Evolutionary conservation across 1,140 invertebrate species (phyloP).

Genomic region (Listronotus oregonensis): DNA sequence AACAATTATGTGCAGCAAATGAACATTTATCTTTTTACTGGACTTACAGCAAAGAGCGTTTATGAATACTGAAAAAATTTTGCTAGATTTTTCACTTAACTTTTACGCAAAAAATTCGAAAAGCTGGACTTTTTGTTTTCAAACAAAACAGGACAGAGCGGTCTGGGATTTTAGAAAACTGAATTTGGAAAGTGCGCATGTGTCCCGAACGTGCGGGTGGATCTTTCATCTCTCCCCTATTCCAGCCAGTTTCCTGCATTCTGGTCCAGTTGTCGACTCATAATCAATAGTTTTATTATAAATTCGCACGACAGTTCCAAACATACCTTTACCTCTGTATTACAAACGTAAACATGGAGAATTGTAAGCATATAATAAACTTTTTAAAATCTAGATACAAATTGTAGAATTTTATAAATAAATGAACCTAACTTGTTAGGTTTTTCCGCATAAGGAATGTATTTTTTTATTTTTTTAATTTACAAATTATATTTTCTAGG

Average conservation of each 20-base stretch:
- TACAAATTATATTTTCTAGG: not conserved
- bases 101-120: conserved; percentile 18
- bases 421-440: too few relatives aligned
- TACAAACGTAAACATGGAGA: conserved; percentile 16
- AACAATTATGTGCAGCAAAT: conserved; percentile 51
- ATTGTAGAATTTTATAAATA: too few relatives aligned
- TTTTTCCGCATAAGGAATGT: too few relatives aligned
- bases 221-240: conserved; percentile 25
- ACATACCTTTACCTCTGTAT: not conserved
- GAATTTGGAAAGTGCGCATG: conserved; percentile 33
- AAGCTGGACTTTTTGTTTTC: conserved; percentile 12
- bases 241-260: conserved; percentile 33
- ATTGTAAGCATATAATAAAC: conserved; percentile 10
- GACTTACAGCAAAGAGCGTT: conserved; percentile 51
- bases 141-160: conserved; percentile 24
- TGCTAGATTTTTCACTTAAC: conserved; percentile 45
- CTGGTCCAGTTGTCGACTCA: conserved; percentile 35
- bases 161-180: conserved; percentile 21
- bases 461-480: not conserved
- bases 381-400: not conserved
- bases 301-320: conserved; percentile 1
- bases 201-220: conserved; percentile 17
- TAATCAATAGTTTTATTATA: conserved; percentile 35
- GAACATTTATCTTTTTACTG: conserved; percentile 39
- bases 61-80: conserved; percentile 50